Percentiles rank a stretch among this genome's conserved stretches.
Conservation (phyloP, 1,140 invertebrate species). For the Melitaea cinxia region DNA sequence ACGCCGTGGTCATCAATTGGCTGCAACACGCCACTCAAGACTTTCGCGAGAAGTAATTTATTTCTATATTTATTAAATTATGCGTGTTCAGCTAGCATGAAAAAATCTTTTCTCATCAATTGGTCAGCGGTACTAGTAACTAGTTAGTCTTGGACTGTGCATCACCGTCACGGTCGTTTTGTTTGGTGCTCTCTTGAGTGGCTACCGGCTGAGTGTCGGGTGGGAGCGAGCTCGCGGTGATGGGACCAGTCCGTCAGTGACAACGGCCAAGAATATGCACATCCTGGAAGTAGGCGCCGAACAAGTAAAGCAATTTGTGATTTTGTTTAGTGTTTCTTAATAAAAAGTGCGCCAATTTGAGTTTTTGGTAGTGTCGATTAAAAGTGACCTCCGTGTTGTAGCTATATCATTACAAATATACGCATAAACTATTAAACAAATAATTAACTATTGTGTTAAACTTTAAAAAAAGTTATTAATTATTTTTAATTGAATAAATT, state of each 20-base stretch:
- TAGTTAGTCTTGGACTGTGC: constrained; percentile 59
- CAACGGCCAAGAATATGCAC: constrained; percentile 62
- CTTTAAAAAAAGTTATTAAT: no score
- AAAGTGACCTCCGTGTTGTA: background rate
- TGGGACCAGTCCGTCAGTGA: constrained; percentile 51
- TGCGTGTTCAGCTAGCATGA: constrained; percentile 75
- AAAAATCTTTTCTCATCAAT: constrained; percentile 72
- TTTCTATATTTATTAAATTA: constrained; percentile 75
- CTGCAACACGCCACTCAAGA: constrained; percentile 53
- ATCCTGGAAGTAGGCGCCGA: constrained; percentile 74
- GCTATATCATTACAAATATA: no score
- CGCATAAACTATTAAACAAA: no score
- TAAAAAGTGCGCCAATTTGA: background rate
- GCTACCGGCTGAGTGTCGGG: constrained; percentile 33
- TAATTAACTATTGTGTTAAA: no score
- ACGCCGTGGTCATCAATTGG: constrained; percentile 57
- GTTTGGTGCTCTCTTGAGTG: constrained; percentile 34
- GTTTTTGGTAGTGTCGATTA: background rate
- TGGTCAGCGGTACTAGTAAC: constrained; percentile 43
- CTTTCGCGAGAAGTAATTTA: constrained; percentile 76
- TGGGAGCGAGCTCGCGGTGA: constrained; percentile 43
- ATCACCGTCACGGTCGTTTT: constrained; percentile 56
- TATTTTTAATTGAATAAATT: no score
- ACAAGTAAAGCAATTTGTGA: constrained; percentile 61
- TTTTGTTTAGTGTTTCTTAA: constrained; percentile 24